Percentiles rank a stretch among this genome's conserved stretches.
phyloP scores from a whole-genome alignment of 2,113 vertebrate genomes.

The Cyanoderma ruficeps region DNA sequence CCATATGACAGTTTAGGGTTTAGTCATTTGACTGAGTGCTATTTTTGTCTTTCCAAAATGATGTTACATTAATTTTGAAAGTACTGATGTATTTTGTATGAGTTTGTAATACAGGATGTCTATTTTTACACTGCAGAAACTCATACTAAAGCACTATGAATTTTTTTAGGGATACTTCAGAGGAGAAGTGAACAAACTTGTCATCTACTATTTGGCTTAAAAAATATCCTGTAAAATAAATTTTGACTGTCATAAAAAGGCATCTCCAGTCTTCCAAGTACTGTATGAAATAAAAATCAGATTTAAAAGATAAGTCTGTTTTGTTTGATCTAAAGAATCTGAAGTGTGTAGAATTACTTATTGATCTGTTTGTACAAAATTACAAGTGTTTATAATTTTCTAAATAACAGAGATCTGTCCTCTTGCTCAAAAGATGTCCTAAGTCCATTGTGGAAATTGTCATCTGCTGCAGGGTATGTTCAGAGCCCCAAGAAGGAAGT shows the following conservation, averaged over 20 bases:
- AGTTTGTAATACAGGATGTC: not conserved
- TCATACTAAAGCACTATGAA: not conserved
- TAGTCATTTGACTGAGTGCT: not conserved
- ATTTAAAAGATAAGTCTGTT: not conserved
- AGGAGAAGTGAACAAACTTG: not conserved
- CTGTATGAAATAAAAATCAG: not conserved
- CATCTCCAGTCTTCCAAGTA: not conserved
- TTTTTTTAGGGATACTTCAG: not conserved
- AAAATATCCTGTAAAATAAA: not conserved
- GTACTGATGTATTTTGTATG: constrained; percentile 26
- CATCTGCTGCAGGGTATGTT: not conserved
- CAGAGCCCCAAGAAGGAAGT: not conserved
- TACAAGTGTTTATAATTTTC: not conserved
- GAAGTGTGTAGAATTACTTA: not conserved
- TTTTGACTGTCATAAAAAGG: not conserved
- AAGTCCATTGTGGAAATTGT: not conserved
- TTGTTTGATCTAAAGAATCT: not conserved
- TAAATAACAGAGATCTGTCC: not conserved
- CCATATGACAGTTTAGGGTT: not conserved
- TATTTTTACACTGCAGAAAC: constrained; percentile 34
- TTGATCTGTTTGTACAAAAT: not conserved
- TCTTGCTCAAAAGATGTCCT: not conserved
- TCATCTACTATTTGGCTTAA: not conserved
- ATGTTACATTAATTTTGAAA: not conserved
- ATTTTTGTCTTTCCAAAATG: not conserved